Percentiles rank a stretch among this genome's conserved stretches.
Evolutionary conservation across 2,113 vertebrate species (phyloP).

Genomic region (Chaetura pelagica): DNA sequence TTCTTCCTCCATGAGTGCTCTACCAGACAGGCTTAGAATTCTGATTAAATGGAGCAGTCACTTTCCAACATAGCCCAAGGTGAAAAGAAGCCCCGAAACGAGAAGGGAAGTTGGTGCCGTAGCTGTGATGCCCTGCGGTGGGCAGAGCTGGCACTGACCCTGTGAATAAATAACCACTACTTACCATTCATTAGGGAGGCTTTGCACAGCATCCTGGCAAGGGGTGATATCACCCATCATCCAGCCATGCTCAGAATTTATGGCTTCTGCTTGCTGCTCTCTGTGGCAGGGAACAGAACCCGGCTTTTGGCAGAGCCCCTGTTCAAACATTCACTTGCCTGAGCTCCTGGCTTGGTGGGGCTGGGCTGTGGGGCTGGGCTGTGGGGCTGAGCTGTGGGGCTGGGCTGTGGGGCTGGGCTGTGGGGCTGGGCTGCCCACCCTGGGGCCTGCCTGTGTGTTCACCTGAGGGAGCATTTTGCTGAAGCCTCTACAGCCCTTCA

Average conservation of each 20-base stretch:
- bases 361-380: background rate
- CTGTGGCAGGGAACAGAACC: background rate
- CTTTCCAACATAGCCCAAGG: background rate
- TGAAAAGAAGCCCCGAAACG: background rate
- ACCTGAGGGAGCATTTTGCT: background rate
- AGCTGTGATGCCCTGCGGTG: background rate
- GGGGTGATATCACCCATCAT: background rate
- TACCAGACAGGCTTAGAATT: background rate
- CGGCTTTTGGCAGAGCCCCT: background rate
- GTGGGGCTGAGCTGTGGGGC: background rate
- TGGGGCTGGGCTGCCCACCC: background rate
- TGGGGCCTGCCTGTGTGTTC: background rate
- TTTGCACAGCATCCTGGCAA: background rate
- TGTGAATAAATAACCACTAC: rapidly evolving
- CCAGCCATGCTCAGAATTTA: rapidly evolving
- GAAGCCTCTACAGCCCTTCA: background rate
- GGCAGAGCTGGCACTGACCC: background rate
- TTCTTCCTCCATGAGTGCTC: background rate
- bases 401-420: background rate
- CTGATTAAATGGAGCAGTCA: background rate
- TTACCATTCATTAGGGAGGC: rapidly evolving
- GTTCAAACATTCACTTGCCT: background rate
- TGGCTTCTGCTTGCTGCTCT: rapidly evolving
- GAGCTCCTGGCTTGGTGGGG: background rate
- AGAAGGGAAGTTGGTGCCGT: background rate